Base-by-base conservation (phyloP, 2,888 invertebrate species). In the Heliothis peltigera region DNA sequence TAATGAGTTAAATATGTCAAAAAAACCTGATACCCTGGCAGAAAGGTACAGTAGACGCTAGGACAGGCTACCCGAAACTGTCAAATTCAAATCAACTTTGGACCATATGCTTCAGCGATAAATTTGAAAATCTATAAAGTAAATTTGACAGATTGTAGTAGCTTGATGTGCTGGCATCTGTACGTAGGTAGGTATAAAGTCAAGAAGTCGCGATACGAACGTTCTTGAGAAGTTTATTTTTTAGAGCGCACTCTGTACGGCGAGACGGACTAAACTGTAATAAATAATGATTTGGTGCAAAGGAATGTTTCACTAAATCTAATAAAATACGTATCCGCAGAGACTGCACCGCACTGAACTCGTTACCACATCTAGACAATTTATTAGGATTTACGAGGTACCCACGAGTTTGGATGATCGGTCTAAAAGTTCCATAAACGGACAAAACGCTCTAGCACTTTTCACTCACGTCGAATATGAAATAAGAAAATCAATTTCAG, bases 341-440 rank as follows among this genome's bases (percentile, higher is more conserved):
- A 86, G 86, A 88, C 83, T 88, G 87, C 87, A 86, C 73, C 77
- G 78, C 63, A 69, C 78, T 53, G 60, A 78, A 72, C 81, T 87
- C 83, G 86, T 87, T 86, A 86, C 87, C 89, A 86, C 89, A 88
- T 87, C 86, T 84, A 86, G 86, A 89, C 86, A 87, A 89, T 89
- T 88, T 88, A 88, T 88, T 85, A 86, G 83, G 83, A 88, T 89
- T 87, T 88, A 87, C 87, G 84, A 83, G 75, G 75, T 78, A 81
- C 80, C 80, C 75, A 70, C 76, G 61, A 57, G 67, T 83, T 82
- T 68, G 72, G 79, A 81, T 85, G 82, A 83, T 85, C 82, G 82
- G 81, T 80, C 82, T 75, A 72, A 82, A 81, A 77, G 73, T 83
- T 69, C 66, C 75, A 77, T 76, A 77, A 80, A 70, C 64, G 75